Conservation (phyloP, 2,113 vertebrate species). For the Leptobrachium leishanense region DNA sequence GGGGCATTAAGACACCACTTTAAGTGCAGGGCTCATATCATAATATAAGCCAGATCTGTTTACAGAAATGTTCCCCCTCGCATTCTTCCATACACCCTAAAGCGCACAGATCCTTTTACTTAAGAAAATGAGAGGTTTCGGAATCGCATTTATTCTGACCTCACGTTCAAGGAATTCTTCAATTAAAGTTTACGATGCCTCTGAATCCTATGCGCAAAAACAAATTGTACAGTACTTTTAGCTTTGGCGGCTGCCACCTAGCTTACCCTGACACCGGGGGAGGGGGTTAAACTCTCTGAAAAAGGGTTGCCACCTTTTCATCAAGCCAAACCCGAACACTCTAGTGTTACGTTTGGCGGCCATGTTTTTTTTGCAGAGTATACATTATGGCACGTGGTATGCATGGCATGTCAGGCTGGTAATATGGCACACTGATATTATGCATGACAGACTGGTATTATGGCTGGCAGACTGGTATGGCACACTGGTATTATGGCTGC, state of each 20-base stretch:
- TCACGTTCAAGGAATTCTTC: constrained; percentile 82
- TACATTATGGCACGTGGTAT: too few relatives aligned
- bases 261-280: neutral
- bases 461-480: too few relatives aligned
- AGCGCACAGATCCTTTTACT: constrained; percentile 67
- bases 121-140: constrained; percentile 68
- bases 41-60: constrained; percentile 73
- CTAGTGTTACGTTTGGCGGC: too few relatives aligned
- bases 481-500: too few relatives aligned
- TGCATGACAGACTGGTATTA: too few relatives aligned
- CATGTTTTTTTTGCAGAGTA: too few relatives aligned
- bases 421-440: too few relatives aligned
- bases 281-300: too few relatives aligned
- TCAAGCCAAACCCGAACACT: too few relatives aligned
- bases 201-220: constrained; percentile 70
- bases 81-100: constrained; percentile 62
- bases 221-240: constrained; percentile 68
- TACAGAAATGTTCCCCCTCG: constrained; percentile 64
- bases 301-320: too few relatives aligned
- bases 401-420: too few relatives aligned
- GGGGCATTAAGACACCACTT: constrained; percentile 69
- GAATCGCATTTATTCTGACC: constrained; percentile 73
- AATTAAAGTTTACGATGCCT: constrained; percentile 75
- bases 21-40: constrained; percentile 59
- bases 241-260: constrained; percentile 71